Percentiles rank a stretch among this genome's conserved stretches.
phyloP scores from a whole-genome alignment of 2,888 invertebrate species.

The Erebia aethiops region DNA sequence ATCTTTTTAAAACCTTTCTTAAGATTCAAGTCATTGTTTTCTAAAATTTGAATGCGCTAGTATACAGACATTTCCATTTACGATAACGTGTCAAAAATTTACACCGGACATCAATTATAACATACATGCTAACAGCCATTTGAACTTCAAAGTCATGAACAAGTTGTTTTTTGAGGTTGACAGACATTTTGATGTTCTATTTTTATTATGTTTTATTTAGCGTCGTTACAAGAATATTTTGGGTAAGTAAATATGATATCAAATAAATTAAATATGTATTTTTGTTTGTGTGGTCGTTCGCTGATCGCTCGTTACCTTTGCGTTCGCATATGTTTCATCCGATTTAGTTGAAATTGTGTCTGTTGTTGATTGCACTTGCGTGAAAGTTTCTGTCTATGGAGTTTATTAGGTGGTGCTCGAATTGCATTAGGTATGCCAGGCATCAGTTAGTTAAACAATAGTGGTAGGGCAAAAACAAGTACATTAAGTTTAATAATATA shows the following conservation, averaged over 20 bases:
- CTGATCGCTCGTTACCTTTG: no score
- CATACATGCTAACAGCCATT: constrained; percentile 38
- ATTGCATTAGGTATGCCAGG: no score
- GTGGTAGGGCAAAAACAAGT: no score
- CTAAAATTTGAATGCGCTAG: constrained; percentile 14
- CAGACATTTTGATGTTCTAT: constrained; percentile 1
- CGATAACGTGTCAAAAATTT: constrained; percentile 37
- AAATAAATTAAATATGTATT: no score
- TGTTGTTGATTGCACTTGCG: no score
- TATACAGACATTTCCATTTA: constrained; percentile 32
- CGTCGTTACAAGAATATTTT: neutral
- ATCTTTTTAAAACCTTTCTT: neutral
- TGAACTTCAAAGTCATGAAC: constrained; percentile 36
- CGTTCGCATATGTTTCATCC: no score
- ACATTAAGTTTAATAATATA: no score
- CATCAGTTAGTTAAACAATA: no score
- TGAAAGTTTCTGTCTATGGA: no score
- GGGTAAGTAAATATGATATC: neutral
- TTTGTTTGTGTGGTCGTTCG: no score
- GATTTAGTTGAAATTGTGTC: no score
- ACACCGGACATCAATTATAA: constrained; percentile 40
- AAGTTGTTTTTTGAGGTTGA: constrained; percentile 24
- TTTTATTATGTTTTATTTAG: neutral
- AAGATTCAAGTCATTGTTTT: constrained; percentile 12
- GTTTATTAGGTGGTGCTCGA: no score